These are phyloP conservation scores for Drosophila ezoana DNA, from an alignment of 2,888 invertebrate species.

Conservation along the genomic window DNA sequence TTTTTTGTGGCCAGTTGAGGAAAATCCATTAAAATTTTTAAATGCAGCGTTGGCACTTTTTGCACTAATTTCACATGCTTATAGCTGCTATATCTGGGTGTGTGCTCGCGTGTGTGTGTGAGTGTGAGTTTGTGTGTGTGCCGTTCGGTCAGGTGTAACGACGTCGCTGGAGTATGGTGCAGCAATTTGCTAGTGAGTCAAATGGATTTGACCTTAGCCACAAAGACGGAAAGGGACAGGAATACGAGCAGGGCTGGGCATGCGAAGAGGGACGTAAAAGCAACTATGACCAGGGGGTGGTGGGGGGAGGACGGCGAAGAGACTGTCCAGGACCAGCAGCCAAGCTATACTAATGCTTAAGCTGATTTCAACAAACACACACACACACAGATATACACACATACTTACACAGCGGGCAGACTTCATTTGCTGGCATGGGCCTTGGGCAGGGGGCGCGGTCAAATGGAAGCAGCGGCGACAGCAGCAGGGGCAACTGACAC, in stretches of 20 bases:
- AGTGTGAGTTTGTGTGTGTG: constrained; percentile 23
- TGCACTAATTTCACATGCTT: constrained; percentile 64
- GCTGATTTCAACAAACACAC: constrained; percentile 70
- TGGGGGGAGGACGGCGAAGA: neutral
- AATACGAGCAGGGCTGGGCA: neutral
- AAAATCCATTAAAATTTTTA: constrained; percentile 74
- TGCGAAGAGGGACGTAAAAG: too few species aligned
- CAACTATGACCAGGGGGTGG: neutral
- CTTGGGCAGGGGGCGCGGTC: neutral
- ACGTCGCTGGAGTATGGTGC: constrained; percentile 61
- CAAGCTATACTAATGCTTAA: constrained; percentile 70
- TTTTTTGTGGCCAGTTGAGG: constrained; percentile 25
- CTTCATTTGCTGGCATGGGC: constrained; percentile 63
- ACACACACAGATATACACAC: constrained; percentile 6
- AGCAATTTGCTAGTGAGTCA: constrained; percentile 79
- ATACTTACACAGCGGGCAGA: constrained; percentile 44
- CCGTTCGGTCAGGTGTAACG: constrained; percentile 73
- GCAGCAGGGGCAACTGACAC: constrained; percentile 5
- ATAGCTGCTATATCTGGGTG: neutral
- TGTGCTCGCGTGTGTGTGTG: constrained; percentile 4
- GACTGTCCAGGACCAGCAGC: constrained; percentile 58
- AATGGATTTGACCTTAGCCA: constrained; percentile 79
- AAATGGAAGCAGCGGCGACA: neutral
- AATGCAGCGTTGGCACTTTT: constrained; percentile 78
- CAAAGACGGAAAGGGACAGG: constrained; percentile 48